Evolutionary conservation across 2,113 vertebrate species (phyloP).

Genomic region (Hemiscyllium ocellatum): DNA sequence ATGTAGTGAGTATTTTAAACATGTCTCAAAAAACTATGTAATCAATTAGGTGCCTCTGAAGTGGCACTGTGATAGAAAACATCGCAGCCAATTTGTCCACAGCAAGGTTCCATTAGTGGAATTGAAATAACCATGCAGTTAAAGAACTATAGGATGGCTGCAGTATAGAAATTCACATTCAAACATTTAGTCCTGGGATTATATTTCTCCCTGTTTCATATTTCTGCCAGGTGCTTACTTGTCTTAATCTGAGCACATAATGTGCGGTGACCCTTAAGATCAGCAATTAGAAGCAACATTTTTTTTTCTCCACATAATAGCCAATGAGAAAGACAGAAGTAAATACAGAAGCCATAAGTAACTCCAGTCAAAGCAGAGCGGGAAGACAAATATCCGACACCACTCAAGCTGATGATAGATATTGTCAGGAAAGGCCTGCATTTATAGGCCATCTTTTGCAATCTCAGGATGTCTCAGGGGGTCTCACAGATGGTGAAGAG

Average conservation of each 20-base stretch:
- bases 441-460: background rate
- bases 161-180: background rate
- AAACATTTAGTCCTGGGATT: background rate
- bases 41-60: background rate
- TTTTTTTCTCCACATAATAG: background rate
- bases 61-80: background rate
- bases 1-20: background rate
- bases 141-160: background rate
- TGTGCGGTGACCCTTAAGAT: background rate
- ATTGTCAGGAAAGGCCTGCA: background rate
- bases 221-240: background rate
- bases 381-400: background rate
- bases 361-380: background rate
- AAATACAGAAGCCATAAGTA: background rate
- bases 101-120: background rate
- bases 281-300: background rate
- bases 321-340: background rate
- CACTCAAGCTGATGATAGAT: background rate
- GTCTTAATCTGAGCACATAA: background rate
- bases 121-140: background rate
- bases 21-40: background rate
- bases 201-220: background rate
- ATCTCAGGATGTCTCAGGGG: background rate
- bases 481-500: background rate
- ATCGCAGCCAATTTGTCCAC: background rate